Evolutionary conservation across 2,888 invertebrate species (phyloP).

Genomic region (Macrosiphum euphorbiae): DNA sequence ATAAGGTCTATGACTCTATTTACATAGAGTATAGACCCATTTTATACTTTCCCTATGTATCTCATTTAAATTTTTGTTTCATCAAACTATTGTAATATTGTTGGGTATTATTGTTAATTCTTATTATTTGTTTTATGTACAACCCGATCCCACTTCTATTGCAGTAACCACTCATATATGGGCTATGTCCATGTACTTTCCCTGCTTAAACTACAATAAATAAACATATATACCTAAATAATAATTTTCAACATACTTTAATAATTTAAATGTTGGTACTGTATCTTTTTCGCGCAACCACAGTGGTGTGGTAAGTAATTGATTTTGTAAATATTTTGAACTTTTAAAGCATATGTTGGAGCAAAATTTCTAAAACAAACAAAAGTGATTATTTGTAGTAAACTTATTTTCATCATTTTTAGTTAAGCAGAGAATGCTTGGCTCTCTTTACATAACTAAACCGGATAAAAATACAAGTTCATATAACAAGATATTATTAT

Average conservation of each 20-base stretch:
- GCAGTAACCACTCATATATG: background rate
- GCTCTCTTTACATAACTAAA: background rate
- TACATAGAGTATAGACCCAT: no score
- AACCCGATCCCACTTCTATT: background rate
- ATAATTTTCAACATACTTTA: background rate
- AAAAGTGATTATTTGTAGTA: background rate
- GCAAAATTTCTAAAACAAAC: conserved; percentile 80
- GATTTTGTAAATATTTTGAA: conserved; percentile 82
- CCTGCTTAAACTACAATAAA: background rate
- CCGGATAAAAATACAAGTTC: background rate
- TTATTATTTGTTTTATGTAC: background rate
- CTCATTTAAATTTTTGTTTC: background rate
- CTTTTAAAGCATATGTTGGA: conserved; percentile 86
- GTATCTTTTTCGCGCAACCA: conserved; percentile 84
- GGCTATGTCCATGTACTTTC: background rate
- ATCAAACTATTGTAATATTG: background rate
- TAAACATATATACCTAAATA: background rate
- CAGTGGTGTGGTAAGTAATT: conserved; percentile 84
- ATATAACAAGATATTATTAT: background rate
- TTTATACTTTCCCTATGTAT: no score
- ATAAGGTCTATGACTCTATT: no score
- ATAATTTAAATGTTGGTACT: conserved; percentile 64
- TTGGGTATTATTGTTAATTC: background rate
- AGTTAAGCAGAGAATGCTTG: background rate
- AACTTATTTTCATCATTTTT: background rate